Conservation (phyloP, 1,140 invertebrate genomes). For the Ctenoplectra terminalis region DNA sequence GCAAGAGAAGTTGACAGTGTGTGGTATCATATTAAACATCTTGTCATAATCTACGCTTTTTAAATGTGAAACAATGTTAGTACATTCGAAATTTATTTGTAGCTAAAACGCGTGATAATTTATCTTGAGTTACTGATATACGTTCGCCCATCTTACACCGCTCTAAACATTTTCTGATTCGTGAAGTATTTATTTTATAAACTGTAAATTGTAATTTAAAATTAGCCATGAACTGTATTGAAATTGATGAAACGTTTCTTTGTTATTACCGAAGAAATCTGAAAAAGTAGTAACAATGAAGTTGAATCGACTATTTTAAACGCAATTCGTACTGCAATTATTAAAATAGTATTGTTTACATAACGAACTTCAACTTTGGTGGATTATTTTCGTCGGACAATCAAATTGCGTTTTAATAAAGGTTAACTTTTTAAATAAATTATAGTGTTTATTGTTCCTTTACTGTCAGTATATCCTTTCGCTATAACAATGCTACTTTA, state of each 20-base stretch:
- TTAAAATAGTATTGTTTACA: conserved; percentile 47
- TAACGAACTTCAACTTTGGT: conserved; percentile 23
- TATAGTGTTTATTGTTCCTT: conserved; percentile 9
- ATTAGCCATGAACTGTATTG: conserved; percentile 28
- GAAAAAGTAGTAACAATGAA: conserved; percentile 16
- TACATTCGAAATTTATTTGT: neutral
- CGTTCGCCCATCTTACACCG: conserved; percentile 40
- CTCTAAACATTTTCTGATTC: conserved; percentile 38
- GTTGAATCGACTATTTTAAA: conserved; percentile 9
- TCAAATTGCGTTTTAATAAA: conserved; percentile 50
- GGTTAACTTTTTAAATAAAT: conserved; percentile 42
- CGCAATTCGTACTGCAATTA: neutral
- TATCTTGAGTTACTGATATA: conserved; percentile 20
- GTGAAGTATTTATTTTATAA: conserved; percentile 35
- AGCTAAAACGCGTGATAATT: conserved; percentile 19
- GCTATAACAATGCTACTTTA: neutral
- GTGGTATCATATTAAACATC: neutral
- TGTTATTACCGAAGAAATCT: neutral
- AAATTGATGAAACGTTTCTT: conserved; percentile 8
- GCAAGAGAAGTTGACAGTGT: neutral
- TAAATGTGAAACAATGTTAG: neutral
- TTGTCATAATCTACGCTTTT: neutral
- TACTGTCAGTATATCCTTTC: neutral
- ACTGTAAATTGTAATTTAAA: conserved; percentile 26
- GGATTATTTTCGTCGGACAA: conserved; percentile 37